These are phyloP conservation scores for Zaprionus obscuricornis DNA, from an alignment of 2,888 invertebrate species.

Conservation along the genomic window DNA sequence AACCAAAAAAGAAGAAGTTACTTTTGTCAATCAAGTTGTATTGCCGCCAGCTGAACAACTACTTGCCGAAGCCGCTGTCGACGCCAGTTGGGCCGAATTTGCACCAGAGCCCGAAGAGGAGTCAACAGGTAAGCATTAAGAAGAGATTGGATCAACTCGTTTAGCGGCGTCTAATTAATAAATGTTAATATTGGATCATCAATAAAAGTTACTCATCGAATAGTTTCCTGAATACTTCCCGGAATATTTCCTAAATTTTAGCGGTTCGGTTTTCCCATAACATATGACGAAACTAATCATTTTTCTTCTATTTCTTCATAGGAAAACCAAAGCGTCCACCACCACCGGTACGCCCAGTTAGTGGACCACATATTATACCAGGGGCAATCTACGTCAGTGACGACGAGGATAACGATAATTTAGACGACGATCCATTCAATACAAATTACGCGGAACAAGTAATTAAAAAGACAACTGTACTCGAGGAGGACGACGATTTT, in stretches of 20 bases:
- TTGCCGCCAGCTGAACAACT: slow-evolving; percentile 84
- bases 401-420: slow-evolving; percentile 85
- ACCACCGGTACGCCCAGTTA: slow-evolving; percentile 80
- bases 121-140: slow-evolving; percentile 30
- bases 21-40: slow-evolving; percentile 80
- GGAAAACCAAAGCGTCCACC: slow-evolving; percentile 82
- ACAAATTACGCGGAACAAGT: slow-evolving; percentile 92
- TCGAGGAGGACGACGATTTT: slow-evolving; percentile 84
- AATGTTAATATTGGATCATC: too few species aligned
- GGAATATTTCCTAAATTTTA: too few species aligned
- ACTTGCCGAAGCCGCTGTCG: slow-evolving; percentile 83
- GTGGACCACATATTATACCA: slow-evolving; percentile 79
- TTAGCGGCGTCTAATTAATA: too few species aligned
- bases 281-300: too few species aligned
- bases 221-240: too few species aligned
- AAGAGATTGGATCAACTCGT: too few species aligned
- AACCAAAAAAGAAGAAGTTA: slow-evolving; percentile 85
- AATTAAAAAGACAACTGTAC: slow-evolving; percentile 84
- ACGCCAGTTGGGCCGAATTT: slow-evolving; percentile 88
- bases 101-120: slow-evolving; percentile 78
- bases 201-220: too few species aligned
- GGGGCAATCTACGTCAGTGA: slow-evolving; percentile 79
- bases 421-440: slow-evolving; percentile 90
- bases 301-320: slow-evolving; percentile 26
- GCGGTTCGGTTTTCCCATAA: too few species aligned